A percentile compares a stretch with the other conserved stretches of the same genome.
Evolutionary conservation across 1,140 invertebrate genomes (phyloP).

Genomic region (Drosophila melanogaster): Release_6_plus_ISO1_MT NT_033779.5:19292001-19292500

Average conservation of each 20-base stretch:
- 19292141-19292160: slow-evolving; percentile 46
- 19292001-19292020: slow-evolving; percentile 12
- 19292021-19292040: slow-evolving; percentile 39
- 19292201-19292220: slow-evolving; percentile 76
- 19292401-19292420: slow-evolving; percentile 44
- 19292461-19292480: slow-evolving; percentile 70
- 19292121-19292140: slow-evolving; percentile 24
- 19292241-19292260: slow-evolving; percentile 46
- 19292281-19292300: slow-evolving; percentile 66
- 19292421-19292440: slow-evolving; percentile 40
- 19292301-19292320: slow-evolving; percentile 63
- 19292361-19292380: slow-evolving; percentile 78
- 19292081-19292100: neutral
- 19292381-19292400: slow-evolving; percentile 64
- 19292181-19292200: slow-evolving; percentile 56
- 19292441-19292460: slow-evolving; percentile 47
- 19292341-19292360: slow-evolving; percentile 76
- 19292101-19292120: slow-evolving; percentile 14
- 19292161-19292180: slow-evolving; percentile 65
- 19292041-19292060: slow-evolving; percentile 33
- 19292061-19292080: slow-evolving; percentile 16
- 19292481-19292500: slow-evolving; percentile 32
- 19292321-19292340: slow-evolving; percentile 66
- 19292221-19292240: slow-evolving; percentile 73
- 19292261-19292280: slow-evolving; percentile 13